Evolutionary conservation across 2,888 invertebrate genomes (phyloP).

Genomic region (Drosophila mayaguana): DNA sequence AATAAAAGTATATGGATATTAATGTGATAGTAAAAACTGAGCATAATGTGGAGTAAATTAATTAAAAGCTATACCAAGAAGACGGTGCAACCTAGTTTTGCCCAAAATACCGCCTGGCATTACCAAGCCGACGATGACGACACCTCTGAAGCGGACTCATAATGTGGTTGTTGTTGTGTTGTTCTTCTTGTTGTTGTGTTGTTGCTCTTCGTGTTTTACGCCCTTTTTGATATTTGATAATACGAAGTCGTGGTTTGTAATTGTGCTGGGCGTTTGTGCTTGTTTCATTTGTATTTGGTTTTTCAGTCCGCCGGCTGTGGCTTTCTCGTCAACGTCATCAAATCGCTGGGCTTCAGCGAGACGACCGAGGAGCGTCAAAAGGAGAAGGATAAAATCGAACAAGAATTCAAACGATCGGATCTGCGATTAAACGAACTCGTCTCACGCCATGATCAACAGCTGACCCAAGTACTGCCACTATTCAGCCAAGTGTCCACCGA

Average conservation of each 20-base stretch:
- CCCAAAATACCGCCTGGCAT: not conserved
- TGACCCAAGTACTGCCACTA: conserved; percentile 89
- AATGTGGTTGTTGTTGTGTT: conserved; percentile 22
- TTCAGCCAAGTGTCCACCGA: conserved; percentile 91
- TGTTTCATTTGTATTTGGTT: not conserved
- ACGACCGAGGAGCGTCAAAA: conserved; percentile 96
- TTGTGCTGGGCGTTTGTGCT: conserved; percentile 15
- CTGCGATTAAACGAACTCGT: conserved; percentile 94
- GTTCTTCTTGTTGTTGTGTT: conserved; percentile 38
- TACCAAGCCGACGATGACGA: conserved; percentile 64
- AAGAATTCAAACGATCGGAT: conserved; percentile 96
- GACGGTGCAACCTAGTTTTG: not conserved
- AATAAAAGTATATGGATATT: conserved; percentile 2
- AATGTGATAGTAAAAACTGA: not conserved
- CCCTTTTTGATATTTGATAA: conserved; percentile 57
- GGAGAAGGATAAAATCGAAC: conserved; percentile 96
- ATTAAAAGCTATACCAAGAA: not conserved
- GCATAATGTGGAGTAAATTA: not conserved
- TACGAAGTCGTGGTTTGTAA: conserved; percentile 14
- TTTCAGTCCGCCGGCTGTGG: conserved; percentile 90
- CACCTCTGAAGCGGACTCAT: conserved; percentile 38
- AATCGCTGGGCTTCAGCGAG: conserved; percentile 96
- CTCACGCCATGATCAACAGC: conserved; percentile 93
- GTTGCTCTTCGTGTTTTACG: conserved; percentile 53
- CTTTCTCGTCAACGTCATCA: conserved; percentile 96